Percentiles rank a stretch among this genome's conserved stretches.
Evolutionary conservation across 1,140 invertebrate genomes (phyloP).

Genomic region (Trichonephila clavipes): DNA sequence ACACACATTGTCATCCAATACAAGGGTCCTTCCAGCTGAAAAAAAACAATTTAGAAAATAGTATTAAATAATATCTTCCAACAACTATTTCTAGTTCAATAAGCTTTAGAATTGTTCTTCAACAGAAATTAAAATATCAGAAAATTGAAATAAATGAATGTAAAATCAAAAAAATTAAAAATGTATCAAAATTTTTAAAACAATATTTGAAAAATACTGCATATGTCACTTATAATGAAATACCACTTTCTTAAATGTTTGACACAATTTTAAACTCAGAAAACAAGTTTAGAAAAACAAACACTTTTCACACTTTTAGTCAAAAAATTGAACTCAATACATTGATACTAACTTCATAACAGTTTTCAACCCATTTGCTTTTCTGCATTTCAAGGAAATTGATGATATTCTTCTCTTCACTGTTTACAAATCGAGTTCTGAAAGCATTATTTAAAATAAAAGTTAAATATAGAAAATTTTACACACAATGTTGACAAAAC

Average conservation of each 20-base stretch:
- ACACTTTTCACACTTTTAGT: too few relatives aligned
- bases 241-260: too few relatives aligned
- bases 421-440: constrained; percentile 87
- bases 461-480: background rate
- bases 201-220: too few relatives aligned
- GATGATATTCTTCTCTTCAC: constrained; percentile 88
- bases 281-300: too few relatives aligned
- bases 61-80: background rate
- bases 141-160: background rate
- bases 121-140: background rate
- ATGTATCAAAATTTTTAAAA: too few relatives aligned
- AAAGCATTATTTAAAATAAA: constrained; percentile 62
- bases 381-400: constrained; percentile 85
- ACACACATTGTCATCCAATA: constrained; percentile 92
- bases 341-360: constrained; percentile 85
- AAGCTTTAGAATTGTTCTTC: background rate
- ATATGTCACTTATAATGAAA: too few relatives aligned
- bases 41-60: background rate
- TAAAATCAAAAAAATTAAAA: too few relatives aligned
- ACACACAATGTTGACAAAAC: background rate
- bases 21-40: constrained; percentile 89
- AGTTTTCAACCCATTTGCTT: constrained; percentile 87
- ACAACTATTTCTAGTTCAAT: background rate
- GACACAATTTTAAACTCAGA: too few relatives aligned
- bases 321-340: too few relatives aligned